phyloP scores from a whole-genome alignment of 1,140 invertebrate species.

The Drosophila baimaii region DNA sequence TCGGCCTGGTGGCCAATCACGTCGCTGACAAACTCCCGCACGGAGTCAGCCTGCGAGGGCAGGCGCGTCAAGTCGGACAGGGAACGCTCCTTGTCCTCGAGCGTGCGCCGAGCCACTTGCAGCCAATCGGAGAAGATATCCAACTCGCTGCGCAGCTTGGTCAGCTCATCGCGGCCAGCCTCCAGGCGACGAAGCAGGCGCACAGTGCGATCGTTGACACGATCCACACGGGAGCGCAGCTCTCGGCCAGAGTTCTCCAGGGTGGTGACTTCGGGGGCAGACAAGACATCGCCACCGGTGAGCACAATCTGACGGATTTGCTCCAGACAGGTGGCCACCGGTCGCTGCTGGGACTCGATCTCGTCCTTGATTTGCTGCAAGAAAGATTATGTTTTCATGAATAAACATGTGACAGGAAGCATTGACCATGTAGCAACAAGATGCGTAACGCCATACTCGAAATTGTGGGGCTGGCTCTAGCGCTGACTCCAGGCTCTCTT shows the following conservation, averaged over 20 bases:
- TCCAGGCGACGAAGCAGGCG: constrained; percentile 90
- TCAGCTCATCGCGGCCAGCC: constrained; percentile 93
- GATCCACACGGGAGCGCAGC: constrained; percentile 93
- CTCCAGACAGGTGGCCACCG: constrained; percentile 94
- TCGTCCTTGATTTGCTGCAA: constrained; percentile 95
- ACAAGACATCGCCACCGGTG: constrained; percentile 94
- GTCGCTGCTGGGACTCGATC: constrained; percentile 93
- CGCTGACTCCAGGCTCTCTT: too few relatives aligned
- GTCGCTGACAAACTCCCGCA: constrained; percentile 95
- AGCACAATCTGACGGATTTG: constrained; percentile 96
- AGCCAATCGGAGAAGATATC: constrained; percentile 94
- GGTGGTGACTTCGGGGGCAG: constrained; percentile 93
- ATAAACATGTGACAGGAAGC: too few relatives aligned
- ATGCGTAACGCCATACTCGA: too few relatives aligned
- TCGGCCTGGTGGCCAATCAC: constrained; percentile 98
- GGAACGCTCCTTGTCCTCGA: constrained; percentile 94
- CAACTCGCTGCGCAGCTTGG: constrained; percentile 91
- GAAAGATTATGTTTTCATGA: too few relatives aligned
- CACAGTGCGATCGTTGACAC: constrained; percentile 91
- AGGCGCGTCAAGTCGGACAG: constrained; percentile 91
- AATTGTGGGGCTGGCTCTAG: too few relatives aligned
- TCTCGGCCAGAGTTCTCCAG: constrained; percentile 93
- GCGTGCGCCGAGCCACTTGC: constrained; percentile 89
- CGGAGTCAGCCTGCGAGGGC: constrained; percentile 89
- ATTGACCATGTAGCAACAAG: too few relatives aligned